These are phyloP conservation scores for Harpalus rufipes DNA, from an alignment of 2,888 invertebrate species.

Conservation along the genomic window DNA sequence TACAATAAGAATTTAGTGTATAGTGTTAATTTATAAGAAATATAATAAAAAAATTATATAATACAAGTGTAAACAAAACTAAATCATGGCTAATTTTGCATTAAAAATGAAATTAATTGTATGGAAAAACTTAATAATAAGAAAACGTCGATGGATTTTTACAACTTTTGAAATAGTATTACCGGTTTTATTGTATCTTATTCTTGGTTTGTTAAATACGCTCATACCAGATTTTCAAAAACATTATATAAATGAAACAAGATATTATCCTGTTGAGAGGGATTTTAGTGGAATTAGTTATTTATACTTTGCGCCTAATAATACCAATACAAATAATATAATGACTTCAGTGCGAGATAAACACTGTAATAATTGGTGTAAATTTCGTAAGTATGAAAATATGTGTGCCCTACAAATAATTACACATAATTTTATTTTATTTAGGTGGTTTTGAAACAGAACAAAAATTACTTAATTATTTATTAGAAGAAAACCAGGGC, in stretches of 20 bases:
- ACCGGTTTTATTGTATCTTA: conserved; percentile 73
- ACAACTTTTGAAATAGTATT: conserved; percentile 73
- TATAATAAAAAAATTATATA: no score
- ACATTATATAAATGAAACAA: conserved; percentile 71
- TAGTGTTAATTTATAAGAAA: no score
- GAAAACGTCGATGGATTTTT: conserved; percentile 74
- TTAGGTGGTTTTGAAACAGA: conserved; percentile 71
- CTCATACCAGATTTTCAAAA: conserved; percentile 74
- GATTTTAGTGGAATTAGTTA: conserved; percentile 61
- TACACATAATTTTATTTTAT: conserved; percentile 63
- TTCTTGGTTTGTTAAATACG: conserved; percentile 74
- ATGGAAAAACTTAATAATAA: conserved; percentile 74
- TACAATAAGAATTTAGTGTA: no score
- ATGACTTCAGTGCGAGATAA: conserved; percentile 73
- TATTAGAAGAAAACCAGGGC: conserved; percentile 69
- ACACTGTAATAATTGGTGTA: conserved; percentile 50
- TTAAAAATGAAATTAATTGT: conserved; percentile 73
- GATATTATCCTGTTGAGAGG: conserved; percentile 70
- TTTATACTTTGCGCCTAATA: conserved; percentile 73
- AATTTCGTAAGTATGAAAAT: conserved; percentile 20
- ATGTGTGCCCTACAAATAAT: not conserved
- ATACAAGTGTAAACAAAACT: not conserved
- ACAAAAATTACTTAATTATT: conserved; percentile 71
- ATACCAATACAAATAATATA: conserved; percentile 72
- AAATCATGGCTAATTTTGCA: conserved; percentile 68